Conservation (phyloP, 2,797 vertebrate species). For the Danio jaintianensis region DNA sequence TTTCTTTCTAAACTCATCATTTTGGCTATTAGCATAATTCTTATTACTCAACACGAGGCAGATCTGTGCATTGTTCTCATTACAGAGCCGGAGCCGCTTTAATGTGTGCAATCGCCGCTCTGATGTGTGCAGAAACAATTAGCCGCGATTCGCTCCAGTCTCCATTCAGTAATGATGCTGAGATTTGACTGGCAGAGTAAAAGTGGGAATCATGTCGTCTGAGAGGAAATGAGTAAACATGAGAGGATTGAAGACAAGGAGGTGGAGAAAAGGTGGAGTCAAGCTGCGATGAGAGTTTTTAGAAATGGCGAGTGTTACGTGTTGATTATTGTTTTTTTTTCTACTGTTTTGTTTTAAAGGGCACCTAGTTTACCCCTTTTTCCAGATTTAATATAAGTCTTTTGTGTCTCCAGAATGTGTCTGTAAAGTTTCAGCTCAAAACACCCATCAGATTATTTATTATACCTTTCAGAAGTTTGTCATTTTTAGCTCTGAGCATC, state of each 20-base stretch:
- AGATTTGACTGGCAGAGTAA: constrained; percentile 36
- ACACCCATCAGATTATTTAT: no score
- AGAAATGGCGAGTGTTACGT: constrained; percentile 74
- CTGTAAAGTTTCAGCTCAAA: no score
- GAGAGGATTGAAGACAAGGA: constrained; percentile 13
- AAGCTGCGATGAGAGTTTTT: constrained; percentile 65
- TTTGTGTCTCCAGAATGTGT: no score
- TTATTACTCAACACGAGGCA: constrained; percentile 67
- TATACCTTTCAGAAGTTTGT: no score
- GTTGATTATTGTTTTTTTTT: constrained; percentile 72
- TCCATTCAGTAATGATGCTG: constrained; percentile 22
- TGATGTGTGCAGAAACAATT: constrained; percentile 62
- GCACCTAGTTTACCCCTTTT: no score
- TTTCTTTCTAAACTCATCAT: constrained; percentile 56
- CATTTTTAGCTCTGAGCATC: no score
- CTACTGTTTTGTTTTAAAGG: no score
- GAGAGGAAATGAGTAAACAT: constrained; percentile 1
- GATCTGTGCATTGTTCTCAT: constrained; percentile 64
- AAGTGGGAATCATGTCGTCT: background rate
- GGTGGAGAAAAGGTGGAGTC: background rate
- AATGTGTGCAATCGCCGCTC: constrained; percentile 44
- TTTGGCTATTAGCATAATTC: constrained; percentile 73
- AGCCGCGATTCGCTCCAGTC: constrained; percentile 20
- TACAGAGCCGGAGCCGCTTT: constrained; percentile 33
- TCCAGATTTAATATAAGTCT: no score